Percentiles rank a stretch among this genome's conserved stretches.
Conservation (phyloP, 1,140 invertebrate species). For the Drosophila aff. region DNA sequence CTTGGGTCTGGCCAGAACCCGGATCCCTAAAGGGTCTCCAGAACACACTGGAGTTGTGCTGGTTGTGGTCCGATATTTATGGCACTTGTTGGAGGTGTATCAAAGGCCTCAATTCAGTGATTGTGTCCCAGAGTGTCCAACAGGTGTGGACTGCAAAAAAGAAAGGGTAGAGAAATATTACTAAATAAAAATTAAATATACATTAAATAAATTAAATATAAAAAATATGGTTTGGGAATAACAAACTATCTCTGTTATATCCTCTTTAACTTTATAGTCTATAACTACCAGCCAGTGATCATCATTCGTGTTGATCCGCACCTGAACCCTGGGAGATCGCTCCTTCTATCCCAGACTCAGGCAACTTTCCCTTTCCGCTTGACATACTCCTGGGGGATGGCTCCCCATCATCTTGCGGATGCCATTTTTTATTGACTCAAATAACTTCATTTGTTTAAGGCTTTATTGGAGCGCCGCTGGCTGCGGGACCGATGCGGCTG, state of each 20-base stretch:
- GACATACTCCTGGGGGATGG: slow-evolving; percentile 52
- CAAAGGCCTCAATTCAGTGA: slow-evolving; percentile 1
- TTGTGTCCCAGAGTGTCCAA: neutral
- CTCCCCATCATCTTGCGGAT: slow-evolving; percentile 42
- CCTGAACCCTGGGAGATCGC: slow-evolving; percentile 1
- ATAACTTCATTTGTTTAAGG: slow-evolving; percentile 82
- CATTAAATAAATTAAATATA: no score
- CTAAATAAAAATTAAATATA: neutral
- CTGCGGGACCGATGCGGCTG: slow-evolving; percentile 33
- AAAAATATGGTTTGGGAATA: no score
- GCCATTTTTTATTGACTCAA: slow-evolving; percentile 77
- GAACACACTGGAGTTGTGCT: slow-evolving; percentile 27
- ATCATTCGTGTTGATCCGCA: slow-evolving; percentile 1
- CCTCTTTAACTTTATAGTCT: no score
- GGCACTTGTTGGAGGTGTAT: slow-evolving; percentile 61
- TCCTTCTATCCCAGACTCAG: slow-evolving; percentile 2
- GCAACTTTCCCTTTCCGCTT: slow-evolving; percentile 69
- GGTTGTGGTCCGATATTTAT: slow-evolving; percentile 59
- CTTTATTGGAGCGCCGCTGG: slow-evolving; percentile 66
- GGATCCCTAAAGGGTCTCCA: slow-evolving; percentile 23
- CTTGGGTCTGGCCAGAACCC: neutral
- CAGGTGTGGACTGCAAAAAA: slow-evolving; percentile 22
- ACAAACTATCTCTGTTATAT: no score
- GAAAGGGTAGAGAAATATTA: neutral
- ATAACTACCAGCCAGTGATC: slow-evolving; percentile 1